These are phyloP conservation scores for Tupaia chinensis DNA, from an alignment of 2,113 vertebrate species.

Conservation along the genomic window DNA sequence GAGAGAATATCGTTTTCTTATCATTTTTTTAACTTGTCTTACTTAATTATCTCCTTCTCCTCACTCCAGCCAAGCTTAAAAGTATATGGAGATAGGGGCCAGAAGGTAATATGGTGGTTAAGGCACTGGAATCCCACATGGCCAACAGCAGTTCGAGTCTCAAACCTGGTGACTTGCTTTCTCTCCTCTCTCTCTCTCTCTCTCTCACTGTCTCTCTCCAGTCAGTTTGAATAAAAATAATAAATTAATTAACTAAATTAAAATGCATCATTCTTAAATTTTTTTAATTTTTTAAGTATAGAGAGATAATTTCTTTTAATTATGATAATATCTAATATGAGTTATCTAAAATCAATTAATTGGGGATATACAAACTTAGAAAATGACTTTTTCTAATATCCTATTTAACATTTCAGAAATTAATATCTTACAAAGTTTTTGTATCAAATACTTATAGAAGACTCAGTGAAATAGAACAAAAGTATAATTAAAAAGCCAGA, in stretches of 20 bases:
- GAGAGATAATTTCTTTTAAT: background rate
- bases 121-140: no score
- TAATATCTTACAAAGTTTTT: conserved; percentile 2
- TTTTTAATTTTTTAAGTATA: background rate
- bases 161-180: no score
- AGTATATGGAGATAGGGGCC: background rate
- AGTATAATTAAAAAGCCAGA: background rate
- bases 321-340: background rate
- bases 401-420: conserved; percentile 6
- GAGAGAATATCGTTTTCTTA: background rate
- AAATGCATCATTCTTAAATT: no score
- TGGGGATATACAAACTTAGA: background rate
- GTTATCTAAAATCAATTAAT: conserved; percentile 7
- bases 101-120: no score
- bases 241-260: no score
- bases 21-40: background rate
- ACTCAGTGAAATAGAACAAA: background rate
- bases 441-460: background rate
- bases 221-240: no score
- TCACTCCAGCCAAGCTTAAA: background rate
- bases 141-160: no score
- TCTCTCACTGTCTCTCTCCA: no score
- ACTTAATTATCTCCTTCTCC: background rate
- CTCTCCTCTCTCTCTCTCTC: no score
- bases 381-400: background rate